Percentiles rank a stretch among this genome's conserved stretches.
These are phyloP conservation scores for Samia ricini DNA, from an alignment of 1,140 invertebrate species.

Conservation along the genomic window DNA sequence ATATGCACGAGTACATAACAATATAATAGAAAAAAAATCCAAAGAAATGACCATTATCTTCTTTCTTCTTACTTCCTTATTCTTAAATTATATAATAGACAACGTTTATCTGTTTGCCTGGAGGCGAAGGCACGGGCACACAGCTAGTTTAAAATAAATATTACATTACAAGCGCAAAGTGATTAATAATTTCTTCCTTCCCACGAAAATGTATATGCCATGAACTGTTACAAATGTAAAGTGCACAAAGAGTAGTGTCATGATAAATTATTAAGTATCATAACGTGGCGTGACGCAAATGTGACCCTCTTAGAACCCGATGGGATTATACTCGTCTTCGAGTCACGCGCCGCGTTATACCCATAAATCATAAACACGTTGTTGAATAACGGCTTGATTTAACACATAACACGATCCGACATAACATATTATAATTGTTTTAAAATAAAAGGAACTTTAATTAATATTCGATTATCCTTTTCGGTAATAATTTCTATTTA, in stretches of 20 bases:
- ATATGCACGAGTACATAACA: too few relatives aligned
- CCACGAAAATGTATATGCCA: not conserved
- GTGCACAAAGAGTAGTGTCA: not conserved
- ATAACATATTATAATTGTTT: not conserved
- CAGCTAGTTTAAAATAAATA: not conserved
- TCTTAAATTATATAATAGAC: too few relatives aligned
- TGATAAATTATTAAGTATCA: not conserved
- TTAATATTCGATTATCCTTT: too few relatives aligned
- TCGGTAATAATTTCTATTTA: too few relatives aligned
- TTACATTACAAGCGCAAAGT: not conserved
- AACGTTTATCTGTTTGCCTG: too few relatives aligned
- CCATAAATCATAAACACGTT: slow-evolving; percentile 10
- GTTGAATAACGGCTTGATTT: slow-evolving; percentile 8
- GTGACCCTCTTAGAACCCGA: not conserved
- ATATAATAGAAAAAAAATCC: too few relatives aligned
- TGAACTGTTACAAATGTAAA: not conserved
- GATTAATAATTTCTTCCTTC: not conserved
- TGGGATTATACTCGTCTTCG: slow-evolving; percentile 11
- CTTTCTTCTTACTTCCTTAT: too few relatives aligned
- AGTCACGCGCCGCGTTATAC: slow-evolving; percentile 8
- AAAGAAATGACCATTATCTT: too few relatives aligned
- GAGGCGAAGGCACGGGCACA: too few relatives aligned
- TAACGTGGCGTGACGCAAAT: not conserved
- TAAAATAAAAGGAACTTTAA: too few relatives aligned
- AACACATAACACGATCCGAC: not conserved